Evolutionary conservation across 1,140 invertebrate species (phyloP).

Genomic region (Oryzaephilus surinamensis): DNA sequence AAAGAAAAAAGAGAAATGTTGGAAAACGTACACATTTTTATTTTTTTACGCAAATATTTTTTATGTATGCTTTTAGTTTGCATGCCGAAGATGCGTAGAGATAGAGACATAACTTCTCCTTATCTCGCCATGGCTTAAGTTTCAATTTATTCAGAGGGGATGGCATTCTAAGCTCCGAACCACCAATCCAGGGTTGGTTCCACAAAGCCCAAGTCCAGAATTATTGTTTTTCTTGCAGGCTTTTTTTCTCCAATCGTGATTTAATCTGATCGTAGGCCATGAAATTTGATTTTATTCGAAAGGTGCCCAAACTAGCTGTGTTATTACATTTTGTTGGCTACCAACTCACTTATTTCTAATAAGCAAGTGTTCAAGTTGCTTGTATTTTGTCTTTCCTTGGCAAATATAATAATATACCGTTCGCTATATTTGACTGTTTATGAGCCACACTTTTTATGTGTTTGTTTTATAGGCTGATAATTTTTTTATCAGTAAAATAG

Average conservation of each 20-base stretch:
- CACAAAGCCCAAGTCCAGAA: conserved; percentile 6
- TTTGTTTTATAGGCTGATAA: too few species aligned
- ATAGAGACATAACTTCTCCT: conserved; percentile 11
- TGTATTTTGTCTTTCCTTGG: too few species aligned
- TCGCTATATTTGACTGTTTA: too few species aligned
- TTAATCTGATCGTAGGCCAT: conserved; percentile 23
- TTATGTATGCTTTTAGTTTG: conserved; percentile 7
- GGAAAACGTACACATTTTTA: too few species aligned
- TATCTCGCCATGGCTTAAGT: conserved; percentile 8
- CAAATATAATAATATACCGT: too few species aligned
- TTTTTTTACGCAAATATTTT: neutral
- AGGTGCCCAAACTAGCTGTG: conserved; percentile 14
- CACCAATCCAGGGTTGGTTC: conserved; percentile 8
- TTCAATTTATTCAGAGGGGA: conserved; percentile 12
- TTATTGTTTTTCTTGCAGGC: conserved; percentile 18
- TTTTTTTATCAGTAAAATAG: too few species aligned
- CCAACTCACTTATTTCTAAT: conserved; percentile 12
- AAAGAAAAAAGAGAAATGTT: too few species aligned
- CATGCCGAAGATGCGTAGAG: conserved; percentile 7
- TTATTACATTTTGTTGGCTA: conserved; percentile 18
- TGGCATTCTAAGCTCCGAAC: conserved; percentile 7
- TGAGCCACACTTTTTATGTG: too few species aligned
- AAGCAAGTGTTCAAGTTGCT: conserved; percentile 11
- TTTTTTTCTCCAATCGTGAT: conserved; percentile 15
- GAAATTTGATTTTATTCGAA: conserved; percentile 25